Evolutionary conservation across 2,113 vertebrate genomes (phyloP).

Genomic region (Ophiodon elongatus): DNA sequence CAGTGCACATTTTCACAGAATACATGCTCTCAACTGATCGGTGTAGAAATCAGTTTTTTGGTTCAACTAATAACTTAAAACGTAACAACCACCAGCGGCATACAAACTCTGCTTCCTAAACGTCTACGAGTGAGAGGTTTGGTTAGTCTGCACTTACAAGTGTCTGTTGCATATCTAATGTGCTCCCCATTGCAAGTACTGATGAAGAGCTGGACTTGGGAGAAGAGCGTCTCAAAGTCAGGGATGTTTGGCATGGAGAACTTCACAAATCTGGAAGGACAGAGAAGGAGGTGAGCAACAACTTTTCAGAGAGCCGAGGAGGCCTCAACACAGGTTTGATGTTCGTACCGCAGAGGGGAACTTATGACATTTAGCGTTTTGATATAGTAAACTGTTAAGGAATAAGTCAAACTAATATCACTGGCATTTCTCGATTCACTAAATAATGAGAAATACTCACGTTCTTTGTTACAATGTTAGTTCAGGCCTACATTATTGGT

Average conservation of each 20-base stretch:
- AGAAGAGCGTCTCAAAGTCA: slow-evolving; percentile 98
- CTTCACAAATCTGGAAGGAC: slow-evolving; percentile 94
- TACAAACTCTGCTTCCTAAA: background rate
- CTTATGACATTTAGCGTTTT: background rate
- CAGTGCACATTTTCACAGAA: background rate
- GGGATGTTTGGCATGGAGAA: slow-evolving; percentile 99
- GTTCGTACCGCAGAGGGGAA: background rate
- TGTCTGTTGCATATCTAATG: slow-evolving; percentile 99
- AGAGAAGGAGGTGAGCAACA: slow-evolving; percentile 29
- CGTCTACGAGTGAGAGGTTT: background rate
- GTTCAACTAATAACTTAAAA: background rate
- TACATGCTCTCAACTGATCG: background rate
- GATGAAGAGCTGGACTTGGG: slow-evolving; percentile 99
- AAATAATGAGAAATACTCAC: background rate
- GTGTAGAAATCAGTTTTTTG: background rate
- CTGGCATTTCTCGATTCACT: background rate
- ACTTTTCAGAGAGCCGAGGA: background rate
- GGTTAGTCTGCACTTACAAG: slow-evolving; percentile 88
- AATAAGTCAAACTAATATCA: background rate
- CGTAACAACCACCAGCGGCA: background rate
- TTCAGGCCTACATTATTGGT: background rate
- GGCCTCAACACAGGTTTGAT: background rate
- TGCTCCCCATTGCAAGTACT: slow-evolving; percentile 99
- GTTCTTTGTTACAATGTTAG: background rate
- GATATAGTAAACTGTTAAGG: background rate